These are phyloP conservation scores for Dusona sp. DNA, from an alignment of 2,888 invertebrate species.

Conservation along the genomic window DNA sequence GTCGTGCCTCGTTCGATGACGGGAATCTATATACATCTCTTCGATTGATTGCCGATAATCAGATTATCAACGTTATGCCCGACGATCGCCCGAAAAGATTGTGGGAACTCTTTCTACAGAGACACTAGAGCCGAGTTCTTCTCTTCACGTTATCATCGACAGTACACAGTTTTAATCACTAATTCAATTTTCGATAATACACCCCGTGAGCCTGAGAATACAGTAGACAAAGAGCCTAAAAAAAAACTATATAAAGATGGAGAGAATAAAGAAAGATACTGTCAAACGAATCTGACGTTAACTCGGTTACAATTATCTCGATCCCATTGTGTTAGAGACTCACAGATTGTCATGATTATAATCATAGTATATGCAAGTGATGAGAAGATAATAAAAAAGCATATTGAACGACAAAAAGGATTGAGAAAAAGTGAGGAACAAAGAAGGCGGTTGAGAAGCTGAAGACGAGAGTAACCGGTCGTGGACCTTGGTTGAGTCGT, in stretches of 20 bases:
- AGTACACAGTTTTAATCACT: slow-evolving; percentile 72
- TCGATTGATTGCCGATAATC: slow-evolving; percentile 79
- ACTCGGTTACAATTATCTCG: slow-evolving; percentile 61
- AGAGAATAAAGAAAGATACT: not conserved
- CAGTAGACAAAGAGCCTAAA: not conserved
- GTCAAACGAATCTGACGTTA: slow-evolving; percentile 63
- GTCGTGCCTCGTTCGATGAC: slow-evolving; percentile 29
- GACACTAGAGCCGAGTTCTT: not conserved
- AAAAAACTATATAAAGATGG: not conserved
- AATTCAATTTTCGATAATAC: slow-evolving; percentile 71
- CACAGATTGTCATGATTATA: not conserved
- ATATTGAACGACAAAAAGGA: slow-evolving; percentile 11
- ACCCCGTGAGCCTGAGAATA: not conserved
- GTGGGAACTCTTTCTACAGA: not conserved
- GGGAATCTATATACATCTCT: slow-evolving; percentile 53
- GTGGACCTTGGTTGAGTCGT: slow-evolving; percentile 48
- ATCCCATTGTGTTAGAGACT: slow-evolving; percentile 11
- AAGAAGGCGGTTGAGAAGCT: slow-evolving; percentile 47
- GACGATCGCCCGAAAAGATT: slow-evolving; percentile 32
- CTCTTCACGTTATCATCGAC: slow-evolving; percentile 37
- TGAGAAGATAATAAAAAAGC: slow-evolving; percentile 19
- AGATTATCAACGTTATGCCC: slow-evolving; percentile 71
- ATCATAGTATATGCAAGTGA: not conserved
- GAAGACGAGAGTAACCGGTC: slow-evolving; percentile 47
- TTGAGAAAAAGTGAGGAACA: slow-evolving; percentile 28